Evolutionary conservation across 2,888 invertebrate species (phyloP), one percentile per base, ranked within the genome.

Genomic region (Apamea sordens): DNA sequence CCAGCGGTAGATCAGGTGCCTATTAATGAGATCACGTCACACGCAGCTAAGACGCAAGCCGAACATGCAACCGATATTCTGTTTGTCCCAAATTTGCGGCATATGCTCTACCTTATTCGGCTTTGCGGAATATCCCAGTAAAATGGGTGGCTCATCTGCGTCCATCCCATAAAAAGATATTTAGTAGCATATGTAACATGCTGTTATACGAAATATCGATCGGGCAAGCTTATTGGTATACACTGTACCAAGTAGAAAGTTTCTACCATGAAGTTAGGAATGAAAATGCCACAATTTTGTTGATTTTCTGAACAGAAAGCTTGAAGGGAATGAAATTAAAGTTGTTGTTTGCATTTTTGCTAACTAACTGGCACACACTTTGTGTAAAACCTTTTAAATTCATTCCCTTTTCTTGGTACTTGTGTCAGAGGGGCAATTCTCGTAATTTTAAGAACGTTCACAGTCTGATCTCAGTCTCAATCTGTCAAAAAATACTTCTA

Each of bases 141-240:
- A 70, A 61, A 75, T n/a, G 44, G 21, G 21, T n/a, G 41, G n/a
- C 61, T 65, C 67, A 50, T 79, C 68, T 79, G 61, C 53, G 68
- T 73, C 59, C 72, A 80, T 24, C 53, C 53, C 63, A 68, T 80
- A 80, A 80, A 79, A 73, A 63, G 18, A 80, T 74, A 79, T 74
- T 80, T 67, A 74, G 73, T 79, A n/a, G 56, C n/a, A 59, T 61
- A 59, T 65, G 73, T 74, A 79, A 80, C 50, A 80, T 73, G 79
- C 63, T 59, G 75, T 15, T 70, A 21, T 65, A 47, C 36, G n/a
- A 28, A 36, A 77, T 76, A 77, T 77, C 56, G 65, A 67, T 67
- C 36, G 47, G 36, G 7, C 36, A 50, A 75, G 21, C 56, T 56
- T 75, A 59, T 56, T 67, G n/a, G n/a, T 56, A 36, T 53, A 36